A percentile compares a stretch with the other conserved stretches of the same genome.
These are phyloP conservation scores for Aleiodes sp. DNA, from an alignment of 1,140 invertebrate genomes.

Conservation along the genomic window DNA sequence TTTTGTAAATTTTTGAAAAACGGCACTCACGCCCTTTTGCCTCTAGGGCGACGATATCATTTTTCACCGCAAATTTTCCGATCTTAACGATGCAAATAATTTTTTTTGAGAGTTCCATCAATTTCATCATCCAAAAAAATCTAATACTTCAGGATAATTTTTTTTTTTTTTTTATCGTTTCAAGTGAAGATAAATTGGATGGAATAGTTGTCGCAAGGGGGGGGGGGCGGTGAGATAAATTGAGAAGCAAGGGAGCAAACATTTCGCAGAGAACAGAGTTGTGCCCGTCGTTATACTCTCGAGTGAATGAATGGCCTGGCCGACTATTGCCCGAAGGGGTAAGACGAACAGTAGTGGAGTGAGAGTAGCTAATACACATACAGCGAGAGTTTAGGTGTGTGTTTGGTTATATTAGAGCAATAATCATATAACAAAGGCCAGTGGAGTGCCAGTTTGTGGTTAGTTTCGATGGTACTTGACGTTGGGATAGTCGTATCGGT, in stretches of 20 bases:
- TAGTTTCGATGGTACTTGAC: constrained; percentile 58
- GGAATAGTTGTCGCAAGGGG: too few species aligned
- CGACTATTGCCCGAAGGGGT: constrained; percentile 37
- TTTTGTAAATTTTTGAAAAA: too few species aligned
- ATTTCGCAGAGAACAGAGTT: constrained; percentile 36
- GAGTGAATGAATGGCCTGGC: constrained; percentile 40
- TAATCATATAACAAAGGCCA: constrained; percentile 64
- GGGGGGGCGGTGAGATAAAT: constrained; percentile 26
- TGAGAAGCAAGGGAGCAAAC: constrained; percentile 33
- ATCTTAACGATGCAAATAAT: too few species aligned
- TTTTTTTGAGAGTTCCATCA: too few species aligned
- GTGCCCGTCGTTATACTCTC: constrained; percentile 32
- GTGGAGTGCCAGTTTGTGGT: constrained; percentile 42
- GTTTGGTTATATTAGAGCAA: constrained; percentile 51
- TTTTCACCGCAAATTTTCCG: too few species aligned
- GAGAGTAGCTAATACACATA: too few species aligned
- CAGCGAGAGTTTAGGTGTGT: constrained; percentile 27
- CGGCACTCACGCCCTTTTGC: too few species aligned
- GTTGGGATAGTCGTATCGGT: constrained; percentile 46
- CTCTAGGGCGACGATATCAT: too few species aligned
- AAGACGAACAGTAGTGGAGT: constrained; percentile 34
- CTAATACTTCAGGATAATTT: too few species aligned
- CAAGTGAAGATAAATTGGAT: neutral
- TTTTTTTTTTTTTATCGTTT: too few species aligned
- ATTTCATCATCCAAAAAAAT: too few species aligned